These are phyloP conservation scores for Theonella swinhoei DNA, from an alignment of 37 sponge, comb jelly and placozoan genomes.

Conservation along the genomic window DNA sequence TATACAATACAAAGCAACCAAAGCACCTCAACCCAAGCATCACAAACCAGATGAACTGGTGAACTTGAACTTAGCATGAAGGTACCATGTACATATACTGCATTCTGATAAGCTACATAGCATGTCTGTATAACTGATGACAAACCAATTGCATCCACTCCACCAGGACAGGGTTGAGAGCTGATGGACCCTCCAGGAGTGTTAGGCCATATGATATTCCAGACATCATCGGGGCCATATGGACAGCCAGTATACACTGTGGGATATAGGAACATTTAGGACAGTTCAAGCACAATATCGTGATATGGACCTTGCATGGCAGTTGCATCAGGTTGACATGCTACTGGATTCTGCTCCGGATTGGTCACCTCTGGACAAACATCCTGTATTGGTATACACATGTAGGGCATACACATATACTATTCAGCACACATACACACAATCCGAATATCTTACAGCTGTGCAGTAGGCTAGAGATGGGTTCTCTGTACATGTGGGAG, in stretches of 20 bases:
- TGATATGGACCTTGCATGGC: no score
- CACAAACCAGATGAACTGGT: no score
- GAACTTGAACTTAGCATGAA: no score
- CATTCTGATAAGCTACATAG: no score
- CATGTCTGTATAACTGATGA: no score
- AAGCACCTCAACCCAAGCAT: no score
- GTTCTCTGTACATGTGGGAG: not conserved
- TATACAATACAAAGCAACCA: no score
- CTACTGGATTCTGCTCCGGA: conserved; percentile 11
- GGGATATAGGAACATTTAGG: no score
- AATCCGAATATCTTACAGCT: not conserved
- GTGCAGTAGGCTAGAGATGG: not conserved
- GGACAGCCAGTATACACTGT: conserved; percentile 52
- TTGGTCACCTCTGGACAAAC: conserved; percentile 38
- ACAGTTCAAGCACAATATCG: no score
- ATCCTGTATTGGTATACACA: conserved; percentile 45
- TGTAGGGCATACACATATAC: not conserved
- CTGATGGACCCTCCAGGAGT: conserved; percentile 8
- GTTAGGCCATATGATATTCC: conserved; percentile 57
- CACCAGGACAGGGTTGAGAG: conserved; percentile 51
- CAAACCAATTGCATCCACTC: not conserved
- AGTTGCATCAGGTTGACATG: conserved; percentile 9
- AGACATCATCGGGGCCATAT: conserved; percentile 7
- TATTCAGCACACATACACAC: no score
- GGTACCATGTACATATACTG: no score